These are phyloP conservation scores for Lepidocolaptes lacrymiger DNA, from an alignment of 2,797 vertebrate genomes.

Conservation along the genomic window DNA sequence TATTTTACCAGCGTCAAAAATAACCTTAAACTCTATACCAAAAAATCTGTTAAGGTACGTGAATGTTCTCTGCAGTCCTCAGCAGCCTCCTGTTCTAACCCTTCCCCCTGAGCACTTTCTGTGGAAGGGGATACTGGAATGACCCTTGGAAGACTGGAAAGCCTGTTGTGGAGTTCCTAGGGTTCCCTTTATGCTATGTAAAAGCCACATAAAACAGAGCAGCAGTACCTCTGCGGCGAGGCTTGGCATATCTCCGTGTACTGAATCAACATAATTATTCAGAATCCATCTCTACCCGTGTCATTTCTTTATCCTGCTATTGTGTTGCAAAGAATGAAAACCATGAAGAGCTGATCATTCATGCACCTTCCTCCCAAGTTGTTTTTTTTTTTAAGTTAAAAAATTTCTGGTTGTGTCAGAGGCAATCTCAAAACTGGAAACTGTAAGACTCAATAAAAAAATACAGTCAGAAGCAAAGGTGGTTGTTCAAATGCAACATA, in stretches of 20 bases:
- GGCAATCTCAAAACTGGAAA: background rate
- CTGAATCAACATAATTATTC: constrained; percentile 38
- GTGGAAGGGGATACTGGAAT: background rate
- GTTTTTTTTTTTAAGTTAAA: background rate
- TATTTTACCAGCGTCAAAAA: background rate
- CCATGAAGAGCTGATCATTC: background rate
- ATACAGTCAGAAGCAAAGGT: background rate
- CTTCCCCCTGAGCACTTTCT: background rate
- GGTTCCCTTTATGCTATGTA: background rate
- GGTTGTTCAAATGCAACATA: background rate
- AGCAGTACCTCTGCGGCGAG: background rate
- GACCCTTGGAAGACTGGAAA: background rate
- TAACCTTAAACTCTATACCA: background rate
- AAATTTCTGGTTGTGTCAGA: background rate
- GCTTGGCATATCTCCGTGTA: constrained; percentile 10
- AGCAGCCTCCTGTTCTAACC: background rate
- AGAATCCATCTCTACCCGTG: background rate
- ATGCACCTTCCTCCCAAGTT: background rate
- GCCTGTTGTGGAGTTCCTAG: background rate
- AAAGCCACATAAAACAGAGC: constrained; percentile 51
- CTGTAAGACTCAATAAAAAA: background rate
- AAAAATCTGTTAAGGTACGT: background rate
- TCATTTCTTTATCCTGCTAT: constrained; percentile 31
- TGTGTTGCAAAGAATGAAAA: constrained; percentile 49
- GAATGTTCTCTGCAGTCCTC: background rate